Percentiles rank a stretch among this genome's conserved stretches.
phyloP scores from a whole-genome alignment of 2,113 vertebrate genomes.

The Percina caprodes region DNA sequence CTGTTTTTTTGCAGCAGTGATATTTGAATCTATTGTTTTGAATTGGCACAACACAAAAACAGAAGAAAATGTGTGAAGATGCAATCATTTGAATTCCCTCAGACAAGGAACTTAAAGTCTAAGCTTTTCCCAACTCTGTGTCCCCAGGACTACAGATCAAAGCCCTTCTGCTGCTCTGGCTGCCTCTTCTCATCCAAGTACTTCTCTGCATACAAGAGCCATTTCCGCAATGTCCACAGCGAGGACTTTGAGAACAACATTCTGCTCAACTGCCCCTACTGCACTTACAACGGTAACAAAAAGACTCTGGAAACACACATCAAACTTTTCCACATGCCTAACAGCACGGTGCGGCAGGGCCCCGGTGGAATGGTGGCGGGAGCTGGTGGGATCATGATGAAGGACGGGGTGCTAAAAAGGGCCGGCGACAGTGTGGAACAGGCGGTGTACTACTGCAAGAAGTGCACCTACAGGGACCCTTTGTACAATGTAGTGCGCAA shows the following conservation, averaged over 20 bases:
- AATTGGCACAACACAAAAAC: neutral
- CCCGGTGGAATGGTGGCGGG: conserved; percentile 63
- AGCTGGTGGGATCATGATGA: conserved; percentile 87
- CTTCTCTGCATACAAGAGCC: conserved; percentile 99
- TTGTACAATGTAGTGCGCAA: conserved; percentile 98
- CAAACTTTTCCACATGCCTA: conserved; percentile 98
- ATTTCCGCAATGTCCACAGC: conserved; percentile 98
- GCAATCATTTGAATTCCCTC: neutral
- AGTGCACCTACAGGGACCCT: conserved; percentile 99
- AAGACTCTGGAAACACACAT: conserved; percentile 99
- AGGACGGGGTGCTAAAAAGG: conserved; percentile 93
- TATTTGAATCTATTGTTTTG: neutral
- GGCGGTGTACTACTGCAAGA: conserved; percentile 99
- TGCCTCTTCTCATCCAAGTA: conserved; percentile 99
- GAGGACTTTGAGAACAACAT: conserved; percentile 99
- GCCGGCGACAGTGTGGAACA: conserved; percentile 95
- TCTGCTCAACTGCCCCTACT: conserved; percentile 98
- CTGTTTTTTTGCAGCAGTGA: neutral
- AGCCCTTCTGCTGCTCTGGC: conserved; percentile 99
- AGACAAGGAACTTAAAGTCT: neutral
- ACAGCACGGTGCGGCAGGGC: conserved; percentile 85
- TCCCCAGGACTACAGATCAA: conserved; percentile 96
- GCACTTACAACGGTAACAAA: conserved; percentile 99
- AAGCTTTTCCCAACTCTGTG: conserved; percentile 17
- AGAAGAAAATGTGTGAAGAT: neutral